Evolutionary conservation across 2,888 invertebrate genomes (phyloP).

Genomic region (Sinotaia quadrata): DNA sequence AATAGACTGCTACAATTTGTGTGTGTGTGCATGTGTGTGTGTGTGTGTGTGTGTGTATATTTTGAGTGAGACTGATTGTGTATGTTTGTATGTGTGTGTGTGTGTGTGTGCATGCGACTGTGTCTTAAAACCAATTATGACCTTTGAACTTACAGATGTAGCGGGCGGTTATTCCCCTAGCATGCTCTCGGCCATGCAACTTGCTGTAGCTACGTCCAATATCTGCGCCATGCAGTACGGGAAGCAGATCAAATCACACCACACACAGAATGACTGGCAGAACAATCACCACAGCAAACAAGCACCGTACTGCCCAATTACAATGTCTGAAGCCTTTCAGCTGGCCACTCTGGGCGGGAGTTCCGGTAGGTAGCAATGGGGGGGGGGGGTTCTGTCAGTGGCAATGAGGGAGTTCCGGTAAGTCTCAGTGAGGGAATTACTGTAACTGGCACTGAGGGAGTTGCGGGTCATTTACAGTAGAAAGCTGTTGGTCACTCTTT

Average conservation of each 20-base stretch:
- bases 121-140: background rate
- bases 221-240: slow-evolving; percentile 65
- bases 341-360: slow-evolving; percentile 88
- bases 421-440: background rate
- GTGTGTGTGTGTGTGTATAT: too few relatives aligned
- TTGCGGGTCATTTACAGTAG: background rate
- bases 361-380: slow-evolving; percentile 37
- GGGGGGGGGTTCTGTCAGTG: too few relatives aligned
- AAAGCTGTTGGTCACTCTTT: too few relatives aligned
- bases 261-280: background rate
- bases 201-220: slow-evolving; percentile 83
- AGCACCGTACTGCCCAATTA: slow-evolving; percentile 75
- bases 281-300: slow-evolving; percentile 33
- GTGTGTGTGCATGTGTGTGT: slow-evolving; percentile 15
- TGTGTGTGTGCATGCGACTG: background rate
- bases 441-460: background rate
- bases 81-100: too few relatives aligned
- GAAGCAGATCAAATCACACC: too few relatives aligned
- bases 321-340: slow-evolving; percentile 84
- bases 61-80: too few relatives aligned
- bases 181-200: slow-evolving; percentile 83
- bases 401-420: background rate
- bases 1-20: background rate
- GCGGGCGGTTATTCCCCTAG: slow-evolving; percentile 86
- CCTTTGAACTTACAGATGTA: slow-evolving; percentile 78